Conservation (phyloP, 2,888 invertebrate genomes). For the Drosophila buzzatii region DNA sequence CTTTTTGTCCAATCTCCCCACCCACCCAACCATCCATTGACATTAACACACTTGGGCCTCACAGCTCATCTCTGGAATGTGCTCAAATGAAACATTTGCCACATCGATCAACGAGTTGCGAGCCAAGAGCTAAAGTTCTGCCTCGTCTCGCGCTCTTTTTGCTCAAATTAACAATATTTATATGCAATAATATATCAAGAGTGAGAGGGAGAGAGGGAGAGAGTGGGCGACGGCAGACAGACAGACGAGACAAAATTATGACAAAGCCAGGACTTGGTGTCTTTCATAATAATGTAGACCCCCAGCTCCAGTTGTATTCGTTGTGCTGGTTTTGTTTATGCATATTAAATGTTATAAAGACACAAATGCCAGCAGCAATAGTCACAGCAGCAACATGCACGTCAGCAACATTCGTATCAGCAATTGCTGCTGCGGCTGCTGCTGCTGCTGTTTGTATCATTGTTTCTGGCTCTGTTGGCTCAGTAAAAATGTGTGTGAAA, state of each 20-base stretch:
- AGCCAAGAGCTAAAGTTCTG: slow-evolving; percentile 14
- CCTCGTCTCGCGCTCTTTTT: slow-evolving; percentile 17
- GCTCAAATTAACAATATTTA: slow-evolving; percentile 45
- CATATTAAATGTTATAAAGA: slow-evolving; percentile 75
- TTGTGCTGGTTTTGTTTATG: slow-evolving; percentile 67
- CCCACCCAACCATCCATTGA: slow-evolving; percentile 16
- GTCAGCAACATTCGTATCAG: slow-evolving; percentile 28
- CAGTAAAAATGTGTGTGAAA: slow-evolving; percentile 71
- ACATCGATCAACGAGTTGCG: slow-evolving; percentile 65
- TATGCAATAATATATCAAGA: slow-evolving; percentile 57
- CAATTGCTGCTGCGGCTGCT: slow-evolving; percentile 10
- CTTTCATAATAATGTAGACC: slow-evolving; percentile 55
- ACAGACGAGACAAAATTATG: slow-evolving; percentile 58
- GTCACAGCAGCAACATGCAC: slow-evolving; percentile 44
- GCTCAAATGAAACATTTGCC: slow-evolving; percentile 59
- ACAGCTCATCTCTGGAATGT: slow-evolving; percentile 4
- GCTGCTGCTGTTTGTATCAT: slow-evolving; percentile 24
- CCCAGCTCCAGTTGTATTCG: slow-evolving; percentile 6
- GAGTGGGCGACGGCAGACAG: slow-evolving; percentile 25
- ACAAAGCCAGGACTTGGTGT: slow-evolving; percentile 61
- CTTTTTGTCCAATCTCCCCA: background rate
- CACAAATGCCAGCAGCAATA: slow-evolving; percentile 64
- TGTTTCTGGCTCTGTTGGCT: slow-evolving; percentile 24
- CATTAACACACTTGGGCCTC: slow-evolving; percentile 21
- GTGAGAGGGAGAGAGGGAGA: background rate